Conservation (phyloP, 2,888 invertebrate genomes). For the Hermaeophaga mercurialis region DNA sequence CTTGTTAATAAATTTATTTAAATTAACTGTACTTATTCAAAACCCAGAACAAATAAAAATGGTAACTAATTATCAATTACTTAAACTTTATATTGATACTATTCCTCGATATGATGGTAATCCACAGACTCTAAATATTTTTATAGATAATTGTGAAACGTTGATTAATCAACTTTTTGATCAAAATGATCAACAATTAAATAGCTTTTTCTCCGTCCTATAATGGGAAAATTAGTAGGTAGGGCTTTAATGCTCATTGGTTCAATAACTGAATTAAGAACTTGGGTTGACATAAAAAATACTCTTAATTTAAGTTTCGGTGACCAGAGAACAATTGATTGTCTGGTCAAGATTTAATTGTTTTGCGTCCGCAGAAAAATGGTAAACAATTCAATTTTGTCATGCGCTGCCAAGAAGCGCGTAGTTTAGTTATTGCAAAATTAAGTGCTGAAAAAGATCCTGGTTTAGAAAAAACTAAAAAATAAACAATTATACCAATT, state of each 20-base stretch:
- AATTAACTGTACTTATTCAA: not conserved
- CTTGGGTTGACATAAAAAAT: constrained; percentile 1
- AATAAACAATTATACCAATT: not conserved
- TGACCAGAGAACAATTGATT: constrained; percentile 3
- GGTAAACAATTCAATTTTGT: not conserved
- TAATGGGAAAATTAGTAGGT: not conserved
- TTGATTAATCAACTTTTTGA: not conserved
- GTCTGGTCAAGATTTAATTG: not conserved
- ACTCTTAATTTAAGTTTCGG: not conserved
- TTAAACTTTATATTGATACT: not conserved
- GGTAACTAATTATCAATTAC: not conserved
- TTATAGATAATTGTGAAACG: not conserved
- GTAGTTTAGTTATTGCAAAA: not conserved
- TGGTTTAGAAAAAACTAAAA: not conserved
- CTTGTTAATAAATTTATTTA: not conserved
- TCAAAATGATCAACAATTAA: not conserved
- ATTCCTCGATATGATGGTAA: not conserved
- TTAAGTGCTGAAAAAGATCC: not conserved
- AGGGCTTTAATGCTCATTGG: not conserved
- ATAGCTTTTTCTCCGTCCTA: not conserved
- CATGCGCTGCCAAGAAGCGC: not conserved
- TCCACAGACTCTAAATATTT: not conserved
- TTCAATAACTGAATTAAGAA: not conserved
- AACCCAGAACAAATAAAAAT: not conserved
- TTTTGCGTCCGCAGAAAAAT: not conserved